These are phyloP conservation scores for Anabas testudineus DNA, from an alignment of 2,797 vertebrate genomes.

Conservation along the genomic window DNA sequence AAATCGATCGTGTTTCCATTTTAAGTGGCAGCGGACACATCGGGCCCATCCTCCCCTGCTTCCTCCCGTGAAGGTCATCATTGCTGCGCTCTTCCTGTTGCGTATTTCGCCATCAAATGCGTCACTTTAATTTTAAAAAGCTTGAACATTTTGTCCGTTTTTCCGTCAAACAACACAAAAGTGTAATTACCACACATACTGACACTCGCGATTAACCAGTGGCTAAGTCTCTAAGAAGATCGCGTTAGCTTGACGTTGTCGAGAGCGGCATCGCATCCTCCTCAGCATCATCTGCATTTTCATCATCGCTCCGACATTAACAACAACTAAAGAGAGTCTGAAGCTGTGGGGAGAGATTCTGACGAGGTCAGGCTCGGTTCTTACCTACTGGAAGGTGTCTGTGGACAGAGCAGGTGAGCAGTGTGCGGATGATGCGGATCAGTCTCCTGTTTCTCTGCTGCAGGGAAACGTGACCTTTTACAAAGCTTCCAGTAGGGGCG, in stretches of 20 bases:
- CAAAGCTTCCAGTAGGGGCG: slow-evolving; percentile 65
- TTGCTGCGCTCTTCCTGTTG: slow-evolving; percentile 60
- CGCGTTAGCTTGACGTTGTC: slow-evolving; percentile 22
- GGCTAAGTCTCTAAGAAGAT: slow-evolving; percentile 19
- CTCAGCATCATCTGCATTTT: slow-evolving; percentile 4
- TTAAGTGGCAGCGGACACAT: neutral
- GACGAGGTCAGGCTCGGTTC: neutral
- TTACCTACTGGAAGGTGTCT: slow-evolving; percentile 67
- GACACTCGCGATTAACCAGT: neutral
- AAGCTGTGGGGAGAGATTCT: neutral
- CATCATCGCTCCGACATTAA: neutral
- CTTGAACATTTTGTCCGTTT: rapidly evolving
- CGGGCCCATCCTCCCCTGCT: slow-evolving; percentile 4
- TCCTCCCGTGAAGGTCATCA: slow-evolving; percentile 74
- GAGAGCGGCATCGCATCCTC: slow-evolving; percentile 40
- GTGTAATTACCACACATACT: too few relatives aligned
- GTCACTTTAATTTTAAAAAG: neutral
- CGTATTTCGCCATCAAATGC: slow-evolving; percentile 37
- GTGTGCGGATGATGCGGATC: slow-evolving; percentile 38
- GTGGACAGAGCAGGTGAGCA: slow-evolving; percentile 10
- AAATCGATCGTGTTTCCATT: rapidly evolving
- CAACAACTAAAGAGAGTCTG: neutral
- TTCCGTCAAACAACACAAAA: neutral
- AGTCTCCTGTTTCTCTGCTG: slow-evolving; percentile 74
- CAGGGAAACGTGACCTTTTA: slow-evolving; percentile 86